Evolutionary conservation across 1,140 invertebrate genomes (phyloP).

Genomic region (Fopius arisanus): DNA sequence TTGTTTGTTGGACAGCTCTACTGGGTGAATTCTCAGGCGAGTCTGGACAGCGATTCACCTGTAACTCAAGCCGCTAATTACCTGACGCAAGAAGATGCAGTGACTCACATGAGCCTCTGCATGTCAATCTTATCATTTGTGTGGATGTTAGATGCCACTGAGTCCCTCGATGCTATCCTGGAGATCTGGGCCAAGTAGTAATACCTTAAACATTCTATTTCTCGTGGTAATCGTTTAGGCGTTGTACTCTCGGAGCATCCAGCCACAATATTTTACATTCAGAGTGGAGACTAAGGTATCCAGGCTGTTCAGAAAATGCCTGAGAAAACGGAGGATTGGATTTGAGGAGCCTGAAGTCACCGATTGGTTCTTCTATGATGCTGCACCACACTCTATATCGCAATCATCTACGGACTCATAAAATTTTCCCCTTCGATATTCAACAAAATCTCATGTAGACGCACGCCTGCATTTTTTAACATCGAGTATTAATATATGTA

Average conservation of each 20-base stretch:
- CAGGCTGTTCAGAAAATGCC: conserved; percentile 9
- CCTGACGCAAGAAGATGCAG: conserved; percentile 48
- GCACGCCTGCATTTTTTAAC: not conserved
- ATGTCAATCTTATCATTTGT: conserved; percentile 57
- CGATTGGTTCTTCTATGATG: conserved; percentile 42
- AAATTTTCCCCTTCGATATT: not conserved
- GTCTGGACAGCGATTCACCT: conserved; percentile 38
- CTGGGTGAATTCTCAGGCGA: conserved; percentile 46
- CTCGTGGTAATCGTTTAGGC: not conserved
- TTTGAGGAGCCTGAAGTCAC: conserved; percentile 50
- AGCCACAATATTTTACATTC: not conserved
- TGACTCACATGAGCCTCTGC: conserved; percentile 51
- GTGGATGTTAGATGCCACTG: conserved; percentile 64
- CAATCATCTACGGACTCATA: not conserved
- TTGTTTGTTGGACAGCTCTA: conserved; percentile 39
- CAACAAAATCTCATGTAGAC: not conserved
- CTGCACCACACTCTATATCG: not conserved
- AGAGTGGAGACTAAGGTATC: conserved; percentile 27
- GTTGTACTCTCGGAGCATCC: not conserved
- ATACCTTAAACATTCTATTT: conserved; percentile 23
- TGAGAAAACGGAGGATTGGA: conserved; percentile 35
- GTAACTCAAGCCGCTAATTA: conserved; percentile 44
- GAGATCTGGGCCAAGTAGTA: conserved; percentile 59
- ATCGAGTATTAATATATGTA: not conserved
- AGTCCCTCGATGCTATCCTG: conserved; percentile 55